A percentile compares a stretch with the other conserved stretches of the same genome.
phyloP scores from a whole-genome alignment of 2,797 vertebrate species.

The Hybognathus amarus region DNA sequence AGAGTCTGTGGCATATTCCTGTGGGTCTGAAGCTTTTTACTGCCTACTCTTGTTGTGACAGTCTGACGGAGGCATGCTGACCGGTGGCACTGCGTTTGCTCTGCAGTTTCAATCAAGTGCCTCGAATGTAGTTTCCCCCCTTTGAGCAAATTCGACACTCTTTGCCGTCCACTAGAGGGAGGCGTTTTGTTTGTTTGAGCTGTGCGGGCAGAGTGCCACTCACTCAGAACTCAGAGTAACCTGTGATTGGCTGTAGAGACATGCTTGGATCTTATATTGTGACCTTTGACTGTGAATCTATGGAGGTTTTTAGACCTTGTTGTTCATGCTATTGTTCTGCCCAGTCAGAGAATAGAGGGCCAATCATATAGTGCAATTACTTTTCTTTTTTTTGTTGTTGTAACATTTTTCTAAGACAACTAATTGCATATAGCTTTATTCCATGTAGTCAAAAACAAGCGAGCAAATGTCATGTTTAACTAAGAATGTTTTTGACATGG shows the following conservation, averaged over 20 bases:
- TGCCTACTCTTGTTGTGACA: constrained; percentile 67
- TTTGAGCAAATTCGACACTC: constrained; percentile 51
- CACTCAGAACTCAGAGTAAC: constrained; percentile 42
- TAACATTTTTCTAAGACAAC: constrained; percentile 57
- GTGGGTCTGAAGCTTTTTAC: constrained; percentile 68
- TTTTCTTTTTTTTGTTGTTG: background rate
- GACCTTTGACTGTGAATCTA: constrained; percentile 81
- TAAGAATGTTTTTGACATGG: constrained; percentile 35
- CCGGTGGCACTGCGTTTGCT: constrained; percentile 68
- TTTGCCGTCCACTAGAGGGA: constrained; percentile 72
- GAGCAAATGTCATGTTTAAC: constrained; percentile 27
- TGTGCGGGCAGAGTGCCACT: constrained; percentile 54
- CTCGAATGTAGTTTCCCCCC: constrained; percentile 72
- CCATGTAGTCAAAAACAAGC: constrained; percentile 1
- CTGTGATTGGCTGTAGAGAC: constrained; percentile 37
- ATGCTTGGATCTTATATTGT: constrained; percentile 66
- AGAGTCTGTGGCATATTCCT: constrained; percentile 31
- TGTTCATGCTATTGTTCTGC: constrained; percentile 64
- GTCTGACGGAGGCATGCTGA: constrained; percentile 66
- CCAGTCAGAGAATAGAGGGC: constrained; percentile 61
- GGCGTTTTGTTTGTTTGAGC: constrained; percentile 58
- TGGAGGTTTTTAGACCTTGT: constrained; percentile 70
- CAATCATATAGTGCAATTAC: constrained; percentile 50
- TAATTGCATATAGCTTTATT: constrained; percentile 60
- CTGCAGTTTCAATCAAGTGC: constrained; percentile 81